A percentile compares a stretch with the other conserved stretches of the same genome.
Conservation (phyloP, 2,113 vertebrate genomes). For the Rafetus swinhoei region DNA sequence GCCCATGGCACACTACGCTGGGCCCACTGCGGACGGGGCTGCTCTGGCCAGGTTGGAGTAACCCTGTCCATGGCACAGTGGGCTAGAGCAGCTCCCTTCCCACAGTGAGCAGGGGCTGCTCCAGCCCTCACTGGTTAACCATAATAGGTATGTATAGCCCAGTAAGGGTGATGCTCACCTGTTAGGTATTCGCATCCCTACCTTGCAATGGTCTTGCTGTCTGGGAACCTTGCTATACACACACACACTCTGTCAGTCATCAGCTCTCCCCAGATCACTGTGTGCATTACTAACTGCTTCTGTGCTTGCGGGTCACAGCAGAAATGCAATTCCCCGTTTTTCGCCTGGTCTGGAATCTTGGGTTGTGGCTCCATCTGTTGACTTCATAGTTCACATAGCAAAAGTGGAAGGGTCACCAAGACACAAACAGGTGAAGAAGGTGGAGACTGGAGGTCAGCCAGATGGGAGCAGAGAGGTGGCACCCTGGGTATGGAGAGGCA, state of each 20-base stretch:
- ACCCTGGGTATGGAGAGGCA: background rate
- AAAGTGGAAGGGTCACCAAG: background rate
- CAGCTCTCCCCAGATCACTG: background rate
- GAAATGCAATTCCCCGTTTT: background rate
- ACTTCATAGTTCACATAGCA: background rate
- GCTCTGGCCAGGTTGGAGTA: no score
- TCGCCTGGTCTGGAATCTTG: background rate
- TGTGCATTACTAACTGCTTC: no score
- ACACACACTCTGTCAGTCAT: background rate
- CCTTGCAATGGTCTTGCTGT: no score
- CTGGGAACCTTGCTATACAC: fast-evolving
- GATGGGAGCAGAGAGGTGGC: background rate
- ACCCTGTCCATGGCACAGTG: no score
- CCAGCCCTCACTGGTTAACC: no score
- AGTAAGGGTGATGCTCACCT: no score
- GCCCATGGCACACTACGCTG: no score
- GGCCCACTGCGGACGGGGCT: no score
- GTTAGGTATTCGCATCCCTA: no score
- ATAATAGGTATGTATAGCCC: no score
- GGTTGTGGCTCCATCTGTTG: slow-evolving; percentile 34
- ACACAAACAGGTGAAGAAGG: background rate
- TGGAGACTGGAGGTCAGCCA: background rate
- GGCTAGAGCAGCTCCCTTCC: no score
- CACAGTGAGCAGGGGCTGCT: no score
- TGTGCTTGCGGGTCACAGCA: background rate